phyloP scores from a whole-genome alignment of 2,888 invertebrate species.

The Drymonia ruficornis region DNA sequence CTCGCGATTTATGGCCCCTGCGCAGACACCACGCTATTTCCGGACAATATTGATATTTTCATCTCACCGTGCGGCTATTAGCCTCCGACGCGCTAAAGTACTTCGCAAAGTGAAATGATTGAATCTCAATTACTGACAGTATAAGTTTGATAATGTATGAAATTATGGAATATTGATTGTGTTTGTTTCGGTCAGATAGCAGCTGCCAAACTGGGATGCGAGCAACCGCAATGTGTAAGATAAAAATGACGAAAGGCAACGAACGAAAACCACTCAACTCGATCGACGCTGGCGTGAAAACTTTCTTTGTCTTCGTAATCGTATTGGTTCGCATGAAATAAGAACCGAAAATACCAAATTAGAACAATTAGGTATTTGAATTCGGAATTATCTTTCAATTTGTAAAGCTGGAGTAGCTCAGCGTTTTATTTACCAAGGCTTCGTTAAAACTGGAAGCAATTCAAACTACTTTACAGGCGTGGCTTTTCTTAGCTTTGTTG shows the following conservation, averaged over 20 bases:
- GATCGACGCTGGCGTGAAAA: too few species aligned
- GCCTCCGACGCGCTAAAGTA: constrained; percentile 74
- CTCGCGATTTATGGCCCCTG: constrained; percentile 73
- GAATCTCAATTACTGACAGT: constrained; percentile 41
- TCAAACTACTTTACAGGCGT: constrained; percentile 44
- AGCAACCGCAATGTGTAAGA: not conserved
- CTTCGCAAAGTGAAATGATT: constrained; percentile 63
- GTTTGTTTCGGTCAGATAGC: constrained; percentile 23
- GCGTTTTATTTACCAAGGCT: constrained; percentile 46
- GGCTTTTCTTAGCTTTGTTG: constrained; percentile 60
- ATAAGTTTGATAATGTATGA: constrained; percentile 4
- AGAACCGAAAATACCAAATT: not conserved
- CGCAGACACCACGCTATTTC: constrained; percentile 73
- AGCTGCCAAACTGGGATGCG: constrained; percentile 11
- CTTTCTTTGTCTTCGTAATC: not conserved
- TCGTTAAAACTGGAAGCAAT: constrained; percentile 42
- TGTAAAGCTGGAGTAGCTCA: constrained; percentile 26
- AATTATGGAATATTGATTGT: constrained; percentile 20
- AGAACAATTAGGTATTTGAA: too few species aligned
- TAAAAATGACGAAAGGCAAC: not conserved
- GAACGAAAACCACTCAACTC: not conserved
- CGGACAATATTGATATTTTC: constrained; percentile 77
- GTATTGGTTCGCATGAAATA: too few species aligned
- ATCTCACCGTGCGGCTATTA: constrained; percentile 68
- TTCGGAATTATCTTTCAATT: constrained; percentile 3